Percentiles rank a stretch among this genome's conserved stretches.
Conservation (phyloP, 2,797 vertebrate genomes). For the Carapus acus region DNA sequence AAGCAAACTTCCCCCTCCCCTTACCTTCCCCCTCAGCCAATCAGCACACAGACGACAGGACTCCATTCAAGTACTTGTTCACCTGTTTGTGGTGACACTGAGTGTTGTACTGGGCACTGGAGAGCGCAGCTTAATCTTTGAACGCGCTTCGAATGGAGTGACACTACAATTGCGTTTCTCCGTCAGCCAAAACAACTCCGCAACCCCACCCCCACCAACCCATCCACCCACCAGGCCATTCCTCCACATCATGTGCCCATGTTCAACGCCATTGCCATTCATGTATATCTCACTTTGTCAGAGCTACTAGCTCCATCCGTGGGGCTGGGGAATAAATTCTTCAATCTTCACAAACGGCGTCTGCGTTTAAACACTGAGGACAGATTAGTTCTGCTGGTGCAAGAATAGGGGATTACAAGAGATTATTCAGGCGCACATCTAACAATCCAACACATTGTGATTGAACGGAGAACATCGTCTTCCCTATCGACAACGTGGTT, state of each 20-base stretch:
- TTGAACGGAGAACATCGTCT: slow-evolving; percentile 61
- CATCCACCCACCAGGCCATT: too few relatives aligned
- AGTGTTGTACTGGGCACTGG: slow-evolving; percentile 37
- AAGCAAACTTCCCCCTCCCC: too few relatives aligned
- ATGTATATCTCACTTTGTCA: slow-evolving; percentile 48
- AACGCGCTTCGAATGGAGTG: slow-evolving; percentile 35
- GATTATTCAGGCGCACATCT: too few relatives aligned
- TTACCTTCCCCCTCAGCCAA: too few relatives aligned
- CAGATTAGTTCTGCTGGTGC: slow-evolving; percentile 65
- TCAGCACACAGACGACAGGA: too few relatives aligned
- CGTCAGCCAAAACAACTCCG: slow-evolving; percentile 31
- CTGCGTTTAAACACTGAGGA: slow-evolving; percentile 57
- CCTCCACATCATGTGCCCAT: slow-evolving; percentile 22
- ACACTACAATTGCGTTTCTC: slow-evolving; percentile 26
- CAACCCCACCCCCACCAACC: too few relatives aligned
- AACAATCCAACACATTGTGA: slow-evolving; percentile 64
- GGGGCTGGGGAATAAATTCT: slow-evolving; percentile 46
- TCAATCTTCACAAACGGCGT: slow-evolving; percentile 41
- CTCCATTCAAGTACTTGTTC: too few relatives aligned
- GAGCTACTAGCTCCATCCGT: slow-evolving; percentile 41
- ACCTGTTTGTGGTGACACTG: slow-evolving; percentile 28
- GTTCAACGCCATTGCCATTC: slow-evolving; percentile 15
- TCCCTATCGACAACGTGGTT: slow-evolving; percentile 28
- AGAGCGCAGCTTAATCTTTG: slow-evolving; percentile 42
- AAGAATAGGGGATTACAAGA: slow-evolving; percentile 68